Percentiles rank a stretch among this genome's conserved stretches.
These are phyloP conservation scores for Conus betulinus DNA, from an alignment of 1,140 invertebrate species.

Conservation along the genomic window DNA sequence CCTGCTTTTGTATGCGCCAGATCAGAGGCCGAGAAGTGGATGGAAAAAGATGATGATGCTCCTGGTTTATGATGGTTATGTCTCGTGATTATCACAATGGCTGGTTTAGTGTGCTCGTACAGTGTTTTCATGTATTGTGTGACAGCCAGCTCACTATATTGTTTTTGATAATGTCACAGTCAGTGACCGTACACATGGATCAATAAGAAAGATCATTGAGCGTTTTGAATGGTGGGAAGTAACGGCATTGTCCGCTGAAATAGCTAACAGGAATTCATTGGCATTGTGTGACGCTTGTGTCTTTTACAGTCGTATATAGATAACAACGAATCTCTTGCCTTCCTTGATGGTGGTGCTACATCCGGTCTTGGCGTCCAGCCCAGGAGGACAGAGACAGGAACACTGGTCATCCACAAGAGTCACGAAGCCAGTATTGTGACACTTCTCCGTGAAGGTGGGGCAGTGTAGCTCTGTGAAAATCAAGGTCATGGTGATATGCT, in stretches of 20 bases:
- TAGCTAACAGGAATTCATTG: neutral
- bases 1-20: too few relatives aligned
- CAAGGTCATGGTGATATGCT: too few relatives aligned
- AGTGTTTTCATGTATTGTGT: too few relatives aligned
- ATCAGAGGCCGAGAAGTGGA: too few relatives aligned
- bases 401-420: conserved; percentile 31
- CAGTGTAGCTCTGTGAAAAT: conserved; percentile 4
- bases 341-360: conserved; percentile 1
- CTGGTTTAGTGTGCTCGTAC: too few relatives aligned
- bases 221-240: neutral
- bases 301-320: neutral
- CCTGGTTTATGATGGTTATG: too few relatives aligned
- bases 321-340: neutral
- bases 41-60: too few relatives aligned
- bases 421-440: conserved; percentile 28
- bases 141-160: too few relatives aligned
- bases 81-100: too few relatives aligned
- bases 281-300: neutral
- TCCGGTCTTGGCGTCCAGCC: conserved; percentile 28
- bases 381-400: conserved; percentile 30
- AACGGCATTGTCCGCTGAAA: neutral
- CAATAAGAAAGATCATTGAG: neutral
- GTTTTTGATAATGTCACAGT: too few relatives aligned
- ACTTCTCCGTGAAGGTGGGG: conserved; percentile 4
- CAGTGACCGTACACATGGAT: neutral